Base-by-base conservation (phyloP, 1,140 invertebrate species). In the Lycorma delicatula region DNA sequence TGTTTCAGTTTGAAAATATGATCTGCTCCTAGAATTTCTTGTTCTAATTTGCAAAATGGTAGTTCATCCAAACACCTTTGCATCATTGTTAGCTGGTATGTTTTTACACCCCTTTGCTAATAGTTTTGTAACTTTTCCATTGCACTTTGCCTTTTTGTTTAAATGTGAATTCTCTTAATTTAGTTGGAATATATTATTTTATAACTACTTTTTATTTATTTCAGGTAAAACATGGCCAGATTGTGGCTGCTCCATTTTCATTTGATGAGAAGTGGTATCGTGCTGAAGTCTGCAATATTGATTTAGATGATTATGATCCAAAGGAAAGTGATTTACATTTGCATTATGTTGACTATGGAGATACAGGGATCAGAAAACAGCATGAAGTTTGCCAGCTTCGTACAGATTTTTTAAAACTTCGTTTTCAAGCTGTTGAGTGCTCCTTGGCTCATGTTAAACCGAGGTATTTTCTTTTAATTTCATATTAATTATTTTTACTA, bases 291-390 rank as follows among this genome's bases (percentile, higher is more conserved):
- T 63, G 68, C 5, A 59, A 25, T 1, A 20, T 59, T 4, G 36
- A 56, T 7, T 76, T 79, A 61, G 64, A 69, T 34, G 64, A 70
- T 6, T 78, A 80, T 34, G 76, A 81, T 66, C 70, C 74, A 0
- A 71, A 74, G 23, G 69, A 75, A 55, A 66, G 75, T 51, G 66
- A 74, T 61, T 72, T 79, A 26, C 79, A 82, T 64, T 72, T 91
- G 3, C 87, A 84, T 66, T 91, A 83, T 68, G 74, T 91, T 29
- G 89, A 92, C 73, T 93, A 87, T 71, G 89, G 89, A 0, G 86
- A 91, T 68, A 80, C 79, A 44, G 81, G 83, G 51, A 77, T 77
- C 44, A 72, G 86, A 1, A 70, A 74, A 0, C 73, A 72, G n/a
- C 72, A 80, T 12, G 73, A 83, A 48, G 66, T 91, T 1, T 80